Evolutionary conservation across 2,797 vertebrate genomes (phyloP).

Genomic region (Jordanella pulchra): DNA sequence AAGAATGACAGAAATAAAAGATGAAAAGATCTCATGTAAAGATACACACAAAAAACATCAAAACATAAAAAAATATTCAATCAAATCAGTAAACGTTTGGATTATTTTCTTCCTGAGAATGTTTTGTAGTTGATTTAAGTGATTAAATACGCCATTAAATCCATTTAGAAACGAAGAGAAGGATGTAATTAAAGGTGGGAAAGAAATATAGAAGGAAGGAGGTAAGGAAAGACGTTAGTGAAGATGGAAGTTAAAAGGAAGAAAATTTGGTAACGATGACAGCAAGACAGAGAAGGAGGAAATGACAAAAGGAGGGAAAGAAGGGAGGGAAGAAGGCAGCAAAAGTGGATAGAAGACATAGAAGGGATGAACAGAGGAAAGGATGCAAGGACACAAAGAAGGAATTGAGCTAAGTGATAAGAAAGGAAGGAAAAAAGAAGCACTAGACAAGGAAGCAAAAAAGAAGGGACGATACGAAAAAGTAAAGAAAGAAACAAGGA

Average conservation of each 20-base stretch:
- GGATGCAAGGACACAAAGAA: not conserved
- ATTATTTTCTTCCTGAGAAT: not conserved
- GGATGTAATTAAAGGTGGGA: not conserved
- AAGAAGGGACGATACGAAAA: not conserved
- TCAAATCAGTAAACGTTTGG: not conserved
- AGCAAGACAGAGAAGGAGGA: not conserved
- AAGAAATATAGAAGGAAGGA: not conserved
- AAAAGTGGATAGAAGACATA: not conserved
- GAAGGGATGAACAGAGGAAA: not conserved
- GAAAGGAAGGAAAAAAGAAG: not conserved
- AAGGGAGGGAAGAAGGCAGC: not conserved
- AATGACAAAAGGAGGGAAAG: not conserved
- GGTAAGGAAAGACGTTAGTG: not conserved
- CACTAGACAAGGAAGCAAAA: too few relatives aligned
- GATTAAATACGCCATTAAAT: not conserved
- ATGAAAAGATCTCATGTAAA: not conserved
- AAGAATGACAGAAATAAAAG: not conserved
- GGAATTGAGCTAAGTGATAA: not conserved
- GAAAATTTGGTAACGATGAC: not conserved
- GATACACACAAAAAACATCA: not conserved
- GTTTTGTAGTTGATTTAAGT: not conserved
- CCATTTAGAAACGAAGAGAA: not conserved
- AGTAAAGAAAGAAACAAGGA: not conserved
- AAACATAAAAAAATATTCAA: not conserved
- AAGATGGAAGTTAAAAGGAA: not conserved